Evolutionary conservation across 2,888 invertebrate species (phyloP).

Genomic region (Leucoptera coffeella): DNA sequence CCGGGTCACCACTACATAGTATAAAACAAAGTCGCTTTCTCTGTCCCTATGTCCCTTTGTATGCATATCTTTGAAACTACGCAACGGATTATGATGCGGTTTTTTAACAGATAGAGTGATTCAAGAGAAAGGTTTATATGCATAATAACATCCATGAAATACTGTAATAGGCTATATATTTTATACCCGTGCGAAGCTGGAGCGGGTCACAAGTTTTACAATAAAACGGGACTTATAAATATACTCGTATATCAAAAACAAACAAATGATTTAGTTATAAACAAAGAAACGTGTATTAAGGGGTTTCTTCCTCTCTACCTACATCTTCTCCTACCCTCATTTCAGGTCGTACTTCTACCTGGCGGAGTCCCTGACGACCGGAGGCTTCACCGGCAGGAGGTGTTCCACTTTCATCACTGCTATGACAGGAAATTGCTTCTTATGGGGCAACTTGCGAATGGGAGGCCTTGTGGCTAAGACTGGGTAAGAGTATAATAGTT

Average conservation of each 20-base stretch:
- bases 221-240: too few species aligned
- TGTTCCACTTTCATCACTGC: slow-evolving; percentile 12
- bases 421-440: slow-evolving; percentile 11
- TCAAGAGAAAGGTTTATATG: too few species aligned
- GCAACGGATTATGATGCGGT: background rate
- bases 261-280: too few species aligned
- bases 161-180: too few species aligned
- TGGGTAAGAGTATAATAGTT: slow-evolving; percentile 11
- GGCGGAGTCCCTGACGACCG: slow-evolving; percentile 13
- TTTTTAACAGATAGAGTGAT: too few species aligned
- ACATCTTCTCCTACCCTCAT: background rate
- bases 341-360: slow-evolving; percentile 14
- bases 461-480: slow-evolving; percentile 17
- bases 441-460: slow-evolving; percentile 12
- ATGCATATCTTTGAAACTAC: too few species aligned
- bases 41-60: too few species aligned
- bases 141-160: too few species aligned
- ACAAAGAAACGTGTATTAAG: background rate
- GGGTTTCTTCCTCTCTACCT: background rate
- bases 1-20: background rate
- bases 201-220: too few species aligned
- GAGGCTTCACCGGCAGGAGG: slow-evolving; percentile 14
- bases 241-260: too few species aligned
- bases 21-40: too few species aligned
- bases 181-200: too few species aligned